Evolutionary conservation across 92 coral and sea anemone genomes (phyloP).

Genomic region (Chrysogorgia sp.): DNA sequence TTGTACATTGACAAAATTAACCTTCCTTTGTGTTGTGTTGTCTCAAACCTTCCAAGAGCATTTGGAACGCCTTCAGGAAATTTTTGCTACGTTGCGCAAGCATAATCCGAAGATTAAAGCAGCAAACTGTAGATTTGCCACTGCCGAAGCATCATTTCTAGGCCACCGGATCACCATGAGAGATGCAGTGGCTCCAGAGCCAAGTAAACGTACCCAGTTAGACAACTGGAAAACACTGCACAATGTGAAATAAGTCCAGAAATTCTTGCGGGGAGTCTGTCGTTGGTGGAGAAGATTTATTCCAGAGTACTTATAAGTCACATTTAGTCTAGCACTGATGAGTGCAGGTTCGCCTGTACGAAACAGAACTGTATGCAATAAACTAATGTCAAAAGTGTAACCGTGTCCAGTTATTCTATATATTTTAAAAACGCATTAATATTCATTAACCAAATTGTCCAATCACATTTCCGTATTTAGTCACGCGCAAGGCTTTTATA

Average conservation of each 20-base stretch:
- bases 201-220: background rate
- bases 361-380: no score
- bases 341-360: no score
- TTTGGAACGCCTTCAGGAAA: conserved; percentile 35
- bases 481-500: no score
- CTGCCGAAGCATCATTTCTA: conserved; percentile 5
- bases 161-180: conserved; percentile 43
- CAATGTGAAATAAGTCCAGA: no score
- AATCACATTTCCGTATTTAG: no score
- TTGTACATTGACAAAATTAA: conserved; percentile 48
- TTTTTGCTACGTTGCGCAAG: conserved; percentile 39
- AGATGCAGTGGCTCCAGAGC: conserved; percentile 27
- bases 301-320: no score
- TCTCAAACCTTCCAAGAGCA: conserved; percentile 19
- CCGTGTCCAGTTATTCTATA: no score
- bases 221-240: no score
- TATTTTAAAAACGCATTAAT: no score
- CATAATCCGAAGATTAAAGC: conserved; percentile 47
- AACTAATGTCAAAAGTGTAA: no score
- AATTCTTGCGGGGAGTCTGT: conserved; percentile 43
- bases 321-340: no score
- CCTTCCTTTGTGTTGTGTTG: conserved; percentile 33
- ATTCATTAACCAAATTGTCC: no score
- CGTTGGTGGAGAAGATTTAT: conserved; percentile 52
- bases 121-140: background rate